These are phyloP conservation scores for Leucophenga montana DNA, from an alignment of 2,888 invertebrate species.

Conservation along the genomic window DNA sequence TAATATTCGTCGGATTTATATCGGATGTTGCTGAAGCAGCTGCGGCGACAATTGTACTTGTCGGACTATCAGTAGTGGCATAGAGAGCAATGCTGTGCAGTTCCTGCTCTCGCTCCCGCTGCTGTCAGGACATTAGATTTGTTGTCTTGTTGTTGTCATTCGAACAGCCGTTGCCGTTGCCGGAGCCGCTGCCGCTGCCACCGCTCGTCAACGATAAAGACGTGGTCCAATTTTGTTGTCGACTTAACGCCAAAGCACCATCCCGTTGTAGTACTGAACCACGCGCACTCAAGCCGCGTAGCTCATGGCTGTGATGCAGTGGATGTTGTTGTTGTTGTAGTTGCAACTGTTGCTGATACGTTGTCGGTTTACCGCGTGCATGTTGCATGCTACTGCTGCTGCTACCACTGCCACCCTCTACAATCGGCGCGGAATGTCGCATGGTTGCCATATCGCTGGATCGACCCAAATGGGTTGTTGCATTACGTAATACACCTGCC, in stretches of 20 bases:
- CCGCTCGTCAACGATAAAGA: conserved; percentile 31
- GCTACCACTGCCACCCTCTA: conserved; percentile 30
- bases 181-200: conserved; percentile 18
- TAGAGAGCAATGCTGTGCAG: conserved; percentile 43
- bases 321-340: conserved; percentile 21
- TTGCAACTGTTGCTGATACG: conserved; percentile 14
- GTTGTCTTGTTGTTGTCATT: conserved; percentile 42
- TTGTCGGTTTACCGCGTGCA: conserved; percentile 34
- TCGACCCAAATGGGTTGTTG: conserved; percentile 47
- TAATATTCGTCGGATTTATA: conserved; percentile 49
- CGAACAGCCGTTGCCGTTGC: conserved; percentile 24
- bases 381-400: conserved; percentile 37
- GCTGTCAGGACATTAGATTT: conserved; percentile 54
- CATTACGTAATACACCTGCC: conserved; percentile 61
- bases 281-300: conserved; percentile 33
- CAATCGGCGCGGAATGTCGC: conserved; percentile 55
- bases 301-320: conserved; percentile 42
- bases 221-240: conserved; percentile 33
- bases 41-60: conserved; percentile 2
- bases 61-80: conserved; percentile 32
- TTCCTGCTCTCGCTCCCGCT: conserved; percentile 22
- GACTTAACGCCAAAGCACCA: not conserved
- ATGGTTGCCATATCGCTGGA: conserved; percentile 37
- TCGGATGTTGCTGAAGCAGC: conserved; percentile 41
- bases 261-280: no score